Evolutionary conservation across 2,888 invertebrate genomes (phyloP).

Genomic region (Coecobrya sp.): DNA sequence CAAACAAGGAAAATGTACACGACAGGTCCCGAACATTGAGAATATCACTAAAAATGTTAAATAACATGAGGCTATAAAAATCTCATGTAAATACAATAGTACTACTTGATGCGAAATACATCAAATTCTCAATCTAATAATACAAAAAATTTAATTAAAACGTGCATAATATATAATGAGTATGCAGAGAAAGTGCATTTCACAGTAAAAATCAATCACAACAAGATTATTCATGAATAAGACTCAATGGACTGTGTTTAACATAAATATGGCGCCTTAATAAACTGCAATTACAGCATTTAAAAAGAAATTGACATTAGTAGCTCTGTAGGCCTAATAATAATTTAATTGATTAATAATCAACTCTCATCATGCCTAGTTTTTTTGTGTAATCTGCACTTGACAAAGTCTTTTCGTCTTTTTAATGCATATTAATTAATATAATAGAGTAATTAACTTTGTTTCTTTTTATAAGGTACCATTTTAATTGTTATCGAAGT

Average conservation of each 20-base stretch:
- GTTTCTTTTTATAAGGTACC: constrained; percentile 41
- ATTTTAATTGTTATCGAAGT: neutral
- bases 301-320: neutral
- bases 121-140: too few relatives aligned
- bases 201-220: neutral
- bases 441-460: constrained; percentile 39
- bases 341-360: constrained; percentile 14
- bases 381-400: constrained; percentile 69
- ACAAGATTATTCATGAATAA: neutral
- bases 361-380: neutral
- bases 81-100: neutral
- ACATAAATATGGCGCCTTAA: neutral
- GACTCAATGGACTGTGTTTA: neutral
- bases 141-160: neutral
- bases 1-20: neutral
- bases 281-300: neutral
- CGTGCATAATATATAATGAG: neutral
- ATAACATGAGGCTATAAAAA: neutral
- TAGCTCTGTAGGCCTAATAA: neutral
- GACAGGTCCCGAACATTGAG: constrained; percentile 33
- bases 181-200: constrained; percentile 37
- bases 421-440: constrained; percentile 46
- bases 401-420: constrained; percentile 73
- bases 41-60: neutral
- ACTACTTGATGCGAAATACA: too few relatives aligned